Evolutionary conservation across 2,113 vertebrate species (phyloP).

Genomic region (Saguinus midas): DNA sequence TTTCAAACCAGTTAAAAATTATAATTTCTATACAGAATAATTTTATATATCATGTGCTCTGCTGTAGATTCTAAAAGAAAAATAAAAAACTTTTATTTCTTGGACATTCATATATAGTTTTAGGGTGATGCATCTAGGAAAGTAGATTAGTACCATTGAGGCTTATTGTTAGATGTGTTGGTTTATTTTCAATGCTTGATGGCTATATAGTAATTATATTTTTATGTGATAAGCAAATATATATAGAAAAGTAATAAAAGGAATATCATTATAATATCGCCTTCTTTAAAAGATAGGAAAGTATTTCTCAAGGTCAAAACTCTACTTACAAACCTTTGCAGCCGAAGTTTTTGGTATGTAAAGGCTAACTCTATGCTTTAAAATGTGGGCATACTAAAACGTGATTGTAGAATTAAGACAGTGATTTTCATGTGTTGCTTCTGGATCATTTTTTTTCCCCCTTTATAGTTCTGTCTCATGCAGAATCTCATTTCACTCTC

Average conservation of each 20-base stretch:
- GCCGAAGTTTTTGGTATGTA: neutral
- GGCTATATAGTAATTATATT: neutral
- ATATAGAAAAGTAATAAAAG: neutral
- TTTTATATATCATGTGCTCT: neutral
- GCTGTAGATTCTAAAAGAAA: neutral
- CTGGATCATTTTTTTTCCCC: neutral
- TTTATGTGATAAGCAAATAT: neutral
- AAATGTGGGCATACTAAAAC: neutral
- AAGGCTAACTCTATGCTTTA: neutral
- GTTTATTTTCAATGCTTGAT: neutral
- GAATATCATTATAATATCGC: neutral
- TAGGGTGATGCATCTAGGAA: neutral
- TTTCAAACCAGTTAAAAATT: neutral
- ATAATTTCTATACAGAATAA: neutral
- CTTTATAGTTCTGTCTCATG: neutral
- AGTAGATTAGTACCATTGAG: neutral
- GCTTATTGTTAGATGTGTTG: neutral
- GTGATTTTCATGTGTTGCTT: neutral
- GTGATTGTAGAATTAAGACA: neutral
- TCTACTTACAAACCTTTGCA: neutral
- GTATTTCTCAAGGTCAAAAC: neutral
- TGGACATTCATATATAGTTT: neutral
- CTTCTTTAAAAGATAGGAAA: neutral
- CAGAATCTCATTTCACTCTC: neutral
- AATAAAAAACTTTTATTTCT: neutral